phyloP scores from a whole-genome alignment of 2,797 vertebrate species.

The Cryptoprocta ferox region DNA sequence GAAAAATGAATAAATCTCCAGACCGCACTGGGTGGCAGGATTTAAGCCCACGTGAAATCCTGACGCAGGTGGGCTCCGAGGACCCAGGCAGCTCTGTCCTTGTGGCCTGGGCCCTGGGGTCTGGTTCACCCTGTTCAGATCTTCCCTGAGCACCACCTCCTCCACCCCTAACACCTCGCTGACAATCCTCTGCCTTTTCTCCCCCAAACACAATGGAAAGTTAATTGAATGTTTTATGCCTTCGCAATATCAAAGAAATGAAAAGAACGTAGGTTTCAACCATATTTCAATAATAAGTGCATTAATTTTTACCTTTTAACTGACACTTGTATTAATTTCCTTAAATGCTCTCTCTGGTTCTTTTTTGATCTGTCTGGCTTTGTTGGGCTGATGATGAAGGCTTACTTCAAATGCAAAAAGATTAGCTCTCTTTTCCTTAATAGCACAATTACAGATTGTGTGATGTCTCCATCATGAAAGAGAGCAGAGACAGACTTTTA shows the following conservation, averaged over 20 bases:
- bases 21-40: neutral
- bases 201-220: slow-evolving; percentile 87
- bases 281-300: slow-evolving; percentile 90
- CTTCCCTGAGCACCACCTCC: slow-evolving; percentile 76
- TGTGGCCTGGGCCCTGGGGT: neutral
- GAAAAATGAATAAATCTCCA: neutral
- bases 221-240: slow-evolving; percentile 92
- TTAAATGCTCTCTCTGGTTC: slow-evolving; percentile 89
- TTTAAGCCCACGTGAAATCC: neutral
- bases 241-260: slow-evolving; percentile 89
- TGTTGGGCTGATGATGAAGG: slow-evolving; percentile 89
- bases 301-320: slow-evolving; percentile 91
- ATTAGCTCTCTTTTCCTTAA: slow-evolving; percentile 89
- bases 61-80: neutral
- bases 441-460: slow-evolving; percentile 88
- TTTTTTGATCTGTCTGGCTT: slow-evolving; percentile 91
- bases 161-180: slow-evolving; percentile 81
- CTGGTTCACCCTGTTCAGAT: slow-evolving; percentile 55
- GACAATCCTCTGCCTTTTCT: slow-evolving; percentile 84
- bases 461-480: slow-evolving; percentile 90
- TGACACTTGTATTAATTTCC: slow-evolving; percentile 92
- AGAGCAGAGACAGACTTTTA: slow-evolving; percentile 86
- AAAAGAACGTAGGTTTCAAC: slow-evolving; percentile 89
- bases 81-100: neutral
- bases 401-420: slow-evolving; percentile 91